Evolutionary conservation across 2,888 invertebrate genomes (phyloP).

Genomic region (Lycophotia porphyrea): DNA sequence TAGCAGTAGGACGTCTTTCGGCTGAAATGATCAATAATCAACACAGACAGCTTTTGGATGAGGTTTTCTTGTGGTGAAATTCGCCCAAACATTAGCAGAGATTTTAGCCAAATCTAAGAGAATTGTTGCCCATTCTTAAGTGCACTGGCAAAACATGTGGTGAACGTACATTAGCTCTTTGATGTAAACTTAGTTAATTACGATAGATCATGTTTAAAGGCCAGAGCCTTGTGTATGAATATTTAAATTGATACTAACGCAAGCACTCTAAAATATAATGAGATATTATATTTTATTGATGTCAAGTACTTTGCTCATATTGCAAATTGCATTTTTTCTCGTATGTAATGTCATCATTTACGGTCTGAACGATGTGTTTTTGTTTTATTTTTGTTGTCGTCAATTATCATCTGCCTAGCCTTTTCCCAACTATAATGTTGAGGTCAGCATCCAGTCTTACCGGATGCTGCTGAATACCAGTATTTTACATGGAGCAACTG

Average conservation of each 20-base stretch:
- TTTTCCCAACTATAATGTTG: too few relatives aligned
- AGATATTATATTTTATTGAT: conserved; percentile 1
- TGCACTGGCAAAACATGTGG: neutral
- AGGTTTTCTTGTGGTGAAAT: too few relatives aligned
- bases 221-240: neutral
- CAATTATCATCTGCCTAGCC: too few relatives aligned
- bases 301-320: conserved; percentile 1
- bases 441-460: too few relatives aligned
- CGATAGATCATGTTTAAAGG: neutral
- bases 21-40: too few relatives aligned
- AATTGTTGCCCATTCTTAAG: too few relatives aligned
- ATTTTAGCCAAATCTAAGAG: too few relatives aligned
- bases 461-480: too few relatives aligned
- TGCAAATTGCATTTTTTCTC: conserved; percentile 5
- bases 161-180: neutral
- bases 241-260: conserved; percentile 2
- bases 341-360: neutral
- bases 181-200: neutral
- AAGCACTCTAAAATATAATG: conserved; percentile 18
- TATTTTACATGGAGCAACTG: too few relatives aligned
- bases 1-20: too few relatives aligned
- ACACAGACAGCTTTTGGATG: too few relatives aligned
- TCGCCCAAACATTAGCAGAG: too few relatives aligned
- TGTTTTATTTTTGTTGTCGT: neutral
- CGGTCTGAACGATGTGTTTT: neutral